These are phyloP conservation scores for Halyomorpha halys DNA, from an alignment of 1,140 invertebrate genomes.

Conservation along the genomic window DNA sequence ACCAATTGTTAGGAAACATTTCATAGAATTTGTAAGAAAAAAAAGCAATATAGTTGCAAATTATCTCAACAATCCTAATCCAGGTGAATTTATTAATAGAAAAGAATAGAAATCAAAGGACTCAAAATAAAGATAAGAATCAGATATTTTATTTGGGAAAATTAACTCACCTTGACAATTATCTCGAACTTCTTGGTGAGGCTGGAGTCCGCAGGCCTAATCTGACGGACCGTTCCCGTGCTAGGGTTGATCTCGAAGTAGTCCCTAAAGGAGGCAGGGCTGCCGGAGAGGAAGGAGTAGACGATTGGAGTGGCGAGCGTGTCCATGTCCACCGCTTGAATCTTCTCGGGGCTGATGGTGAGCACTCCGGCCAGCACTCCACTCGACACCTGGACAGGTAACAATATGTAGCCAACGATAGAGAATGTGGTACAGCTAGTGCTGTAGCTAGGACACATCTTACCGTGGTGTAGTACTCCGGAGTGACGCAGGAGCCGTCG, in stretches of 20 bases:
- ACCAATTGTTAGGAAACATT: too few relatives aligned
- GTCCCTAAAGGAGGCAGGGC: constrained; percentile 58
- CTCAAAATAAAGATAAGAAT: too few relatives aligned
- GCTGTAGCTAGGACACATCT: constrained; percentile 30
- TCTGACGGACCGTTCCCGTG: constrained; percentile 68
- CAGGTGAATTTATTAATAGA: too few relatives aligned
- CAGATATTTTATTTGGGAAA: too few relatives aligned
- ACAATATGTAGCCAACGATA: not conserved
- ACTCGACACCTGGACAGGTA: constrained; percentile 57
- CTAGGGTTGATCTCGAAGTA: constrained; percentile 75
- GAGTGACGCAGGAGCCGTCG: constrained; percentile 70
- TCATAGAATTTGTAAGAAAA: too few relatives aligned
- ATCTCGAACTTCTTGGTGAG: constrained; percentile 59
- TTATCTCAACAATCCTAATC: too few relatives aligned
- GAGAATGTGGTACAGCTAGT: not conserved
- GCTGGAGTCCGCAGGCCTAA: constrained; percentile 62
- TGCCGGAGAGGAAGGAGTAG: constrained; percentile 71
- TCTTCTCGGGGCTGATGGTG: constrained; percentile 73
- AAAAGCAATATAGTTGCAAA: too few relatives aligned
- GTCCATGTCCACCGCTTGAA: constrained; percentile 79
- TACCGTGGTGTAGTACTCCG: constrained; percentile 63
- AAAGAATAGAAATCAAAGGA: too few relatives aligned
- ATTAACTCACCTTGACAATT: constrained; percentile 52
- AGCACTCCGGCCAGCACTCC: constrained; percentile 69
- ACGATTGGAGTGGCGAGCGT: constrained; percentile 68